Percentiles rank a stretch among this genome's conserved stretches.
Evolutionary conservation across 2,888 invertebrate genomes (phyloP).

Genomic region (Allygus modestus): DNA sequence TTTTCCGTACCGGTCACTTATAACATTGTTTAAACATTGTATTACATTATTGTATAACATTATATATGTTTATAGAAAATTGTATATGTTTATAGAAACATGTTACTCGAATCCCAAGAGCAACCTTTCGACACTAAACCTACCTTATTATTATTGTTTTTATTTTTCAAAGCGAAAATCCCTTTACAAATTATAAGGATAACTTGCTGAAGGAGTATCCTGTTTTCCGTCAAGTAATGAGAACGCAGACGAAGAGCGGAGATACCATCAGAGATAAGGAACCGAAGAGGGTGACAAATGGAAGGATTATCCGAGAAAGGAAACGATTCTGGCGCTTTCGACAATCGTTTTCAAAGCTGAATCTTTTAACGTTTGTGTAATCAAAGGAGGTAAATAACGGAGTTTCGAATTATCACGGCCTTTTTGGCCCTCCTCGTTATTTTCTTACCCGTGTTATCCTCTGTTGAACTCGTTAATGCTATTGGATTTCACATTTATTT

Average conservation of each 20-base stretch:
- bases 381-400: constrained; percentile 4
- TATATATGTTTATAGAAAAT: too few relatives aligned
- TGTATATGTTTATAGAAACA: too few relatives aligned
- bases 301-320: constrained; percentile 1
- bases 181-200: too few relatives aligned
- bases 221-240: not conserved
- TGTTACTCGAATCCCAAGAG: too few relatives aligned
- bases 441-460: not conserved
- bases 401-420: not conserved
- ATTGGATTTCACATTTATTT: too few relatives aligned
- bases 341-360: constrained; percentile 20
- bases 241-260: not conserved
- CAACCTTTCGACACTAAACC: too few relatives aligned
- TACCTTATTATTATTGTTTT: too few relatives aligned
- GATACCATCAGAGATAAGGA: not conserved
- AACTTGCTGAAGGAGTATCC: not conserved
- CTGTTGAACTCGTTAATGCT: not conserved
- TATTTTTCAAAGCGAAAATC: too few relatives aligned
- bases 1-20: too few relatives aligned
- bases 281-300: not conserved
- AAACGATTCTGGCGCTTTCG: not conserved
- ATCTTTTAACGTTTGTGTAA: constrained; percentile 38
- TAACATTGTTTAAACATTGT: too few relatives aligned
- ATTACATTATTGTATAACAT: too few relatives aligned
- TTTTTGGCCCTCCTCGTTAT: not conserved